phyloP scores from a whole-genome alignment of 2,797 vertebrate genomes.

The Thaleichthys pacificus region DNA sequence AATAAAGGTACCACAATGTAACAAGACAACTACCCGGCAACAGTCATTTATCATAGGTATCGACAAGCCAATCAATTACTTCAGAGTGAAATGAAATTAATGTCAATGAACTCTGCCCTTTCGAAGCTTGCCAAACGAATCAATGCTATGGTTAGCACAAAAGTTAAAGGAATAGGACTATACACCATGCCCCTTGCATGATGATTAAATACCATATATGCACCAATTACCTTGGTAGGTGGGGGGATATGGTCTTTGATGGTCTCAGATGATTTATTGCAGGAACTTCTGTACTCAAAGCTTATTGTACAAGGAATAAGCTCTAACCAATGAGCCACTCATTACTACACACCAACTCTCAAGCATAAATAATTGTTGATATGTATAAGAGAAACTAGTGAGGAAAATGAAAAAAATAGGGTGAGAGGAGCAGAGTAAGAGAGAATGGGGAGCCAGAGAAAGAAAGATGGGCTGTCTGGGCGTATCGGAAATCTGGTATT shows the following conservation, averaged over 20 bases:
- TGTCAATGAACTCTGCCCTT: conserved; percentile 57
- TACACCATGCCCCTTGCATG: conserved; percentile 13
- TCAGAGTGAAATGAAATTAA: conserved; percentile 61
- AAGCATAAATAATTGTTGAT: conserved; percentile 28
- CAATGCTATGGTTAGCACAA: neutral
- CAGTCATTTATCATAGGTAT: conserved; percentile 62
- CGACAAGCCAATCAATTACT: conserved; percentile 59
- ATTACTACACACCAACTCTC: neutral
- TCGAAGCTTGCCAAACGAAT: neutral
- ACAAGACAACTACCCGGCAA: conserved; percentile 22
- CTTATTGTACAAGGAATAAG: conserved; percentile 8
- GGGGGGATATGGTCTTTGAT: no score
- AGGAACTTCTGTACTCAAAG: neutral
- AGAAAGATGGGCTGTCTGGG: conserved; percentile 25
- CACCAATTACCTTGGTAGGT: no score
- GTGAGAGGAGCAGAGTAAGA: conserved; percentile 39
- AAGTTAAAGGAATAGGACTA: conserved; percentile 1
- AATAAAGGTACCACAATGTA: conserved; percentile 21
- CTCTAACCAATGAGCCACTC: neutral
- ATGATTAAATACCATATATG: conserved; percentile 13
- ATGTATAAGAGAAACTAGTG: conserved; percentile 9
- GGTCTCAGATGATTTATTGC: neutral
- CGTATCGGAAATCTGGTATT: conserved; percentile 58
- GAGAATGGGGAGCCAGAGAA: conserved; percentile 17
- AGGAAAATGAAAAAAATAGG: conserved; percentile 2